Conservation (phyloP, 2,888 invertebrate genomes). For the Papilio protenor region DNA sequence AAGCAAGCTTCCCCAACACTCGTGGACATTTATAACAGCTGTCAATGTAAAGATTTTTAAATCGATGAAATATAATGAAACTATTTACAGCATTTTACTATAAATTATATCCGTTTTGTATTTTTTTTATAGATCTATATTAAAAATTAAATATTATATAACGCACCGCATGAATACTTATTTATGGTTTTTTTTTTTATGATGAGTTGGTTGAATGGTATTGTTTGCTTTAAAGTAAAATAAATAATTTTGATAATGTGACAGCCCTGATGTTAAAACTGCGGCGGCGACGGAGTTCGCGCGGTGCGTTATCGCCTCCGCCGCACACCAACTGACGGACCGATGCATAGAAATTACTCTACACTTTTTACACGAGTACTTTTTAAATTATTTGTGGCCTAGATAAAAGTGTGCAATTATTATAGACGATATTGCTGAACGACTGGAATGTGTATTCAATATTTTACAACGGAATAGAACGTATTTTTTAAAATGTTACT, state of each 20-base stretch:
- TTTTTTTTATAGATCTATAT: neutral
- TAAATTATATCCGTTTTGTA: constrained; percentile 1
- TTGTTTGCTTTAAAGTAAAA: neutral
- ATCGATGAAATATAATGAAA: constrained; percentile 27
- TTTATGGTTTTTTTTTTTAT: neutral
- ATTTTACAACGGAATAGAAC: constrained; percentile 45
- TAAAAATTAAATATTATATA: neutral
- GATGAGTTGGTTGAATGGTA: neutral
- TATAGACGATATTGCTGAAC: constrained; percentile 48
- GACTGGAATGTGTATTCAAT: constrained; percentile 45
- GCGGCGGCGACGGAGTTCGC: constrained; percentile 63
- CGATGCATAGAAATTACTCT: constrained; percentile 73
- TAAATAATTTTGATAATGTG: constrained; percentile 47
- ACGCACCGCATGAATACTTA: neutral
- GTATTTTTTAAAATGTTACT: constrained; percentile 18
- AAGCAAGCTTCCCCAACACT: constrained; percentile 51
- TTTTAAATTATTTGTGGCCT: constrained; percentile 57
- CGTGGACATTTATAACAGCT: constrained; percentile 51
- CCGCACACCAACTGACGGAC: constrained; percentile 64
- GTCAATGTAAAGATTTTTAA: constrained; percentile 47
- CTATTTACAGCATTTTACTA: constrained; percentile 7
- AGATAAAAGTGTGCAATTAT: constrained; percentile 54
- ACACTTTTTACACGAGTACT: constrained; percentile 63
- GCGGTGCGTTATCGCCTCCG: constrained; percentile 77
- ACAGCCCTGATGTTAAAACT: constrained; percentile 63